Base-by-base conservation (phyloP, 2,888 invertebrate species). In the Chymomyza fuscimana region DNA sequence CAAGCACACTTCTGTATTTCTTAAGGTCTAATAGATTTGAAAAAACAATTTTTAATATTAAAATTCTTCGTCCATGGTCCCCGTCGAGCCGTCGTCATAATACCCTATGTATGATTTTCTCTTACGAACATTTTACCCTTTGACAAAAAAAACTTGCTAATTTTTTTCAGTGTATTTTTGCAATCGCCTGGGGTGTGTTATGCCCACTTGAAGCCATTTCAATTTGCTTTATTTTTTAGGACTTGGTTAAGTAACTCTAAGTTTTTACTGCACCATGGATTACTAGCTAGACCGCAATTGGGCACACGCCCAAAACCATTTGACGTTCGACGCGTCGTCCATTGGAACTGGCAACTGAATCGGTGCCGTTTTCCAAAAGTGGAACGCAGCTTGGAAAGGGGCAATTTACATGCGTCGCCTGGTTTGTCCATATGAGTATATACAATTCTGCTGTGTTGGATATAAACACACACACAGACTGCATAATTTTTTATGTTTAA, bases 311-410 rank as follows among this genome's bases (percentile, higher is more conserved):
- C 75, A 77, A 71, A 56, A 69, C 22, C 3, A n/a, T n/a, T 50
- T 50, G 25, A 16, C 32, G 65, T 76, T 79, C 66, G 62, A 69
- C 78, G 66, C 62, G 19, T 63, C 25, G 73, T 74, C 82, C 86
- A 69, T 70, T 77, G 80, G 64, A 65, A 51, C 22, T 69, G 66
- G 66, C 82, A 83, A 87, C 87, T 86, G 82, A 85, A 73, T 62
- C 70, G 69, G 40, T 68, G 65, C 25, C 69, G 29, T 15, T 64
- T 69, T 52, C 81, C 83, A 79, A 83, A 83, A 83, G 86, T 86
- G 83, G 81, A 83, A 83, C 86, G 87, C 82, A 79, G 74, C 81
- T 87, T 73, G 67, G 68, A 73, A 70, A 74, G 81, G 81, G 70
- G 71, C 83, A 73, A 83, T 83, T 83, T 87, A 82, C 86, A 83